A percentile compares a stretch with the other conserved stretches of the same genome.
Evolutionary conservation across 2,113 vertebrate genomes (phyloP).

Genomic region (Australoheros scitulus): DNA sequence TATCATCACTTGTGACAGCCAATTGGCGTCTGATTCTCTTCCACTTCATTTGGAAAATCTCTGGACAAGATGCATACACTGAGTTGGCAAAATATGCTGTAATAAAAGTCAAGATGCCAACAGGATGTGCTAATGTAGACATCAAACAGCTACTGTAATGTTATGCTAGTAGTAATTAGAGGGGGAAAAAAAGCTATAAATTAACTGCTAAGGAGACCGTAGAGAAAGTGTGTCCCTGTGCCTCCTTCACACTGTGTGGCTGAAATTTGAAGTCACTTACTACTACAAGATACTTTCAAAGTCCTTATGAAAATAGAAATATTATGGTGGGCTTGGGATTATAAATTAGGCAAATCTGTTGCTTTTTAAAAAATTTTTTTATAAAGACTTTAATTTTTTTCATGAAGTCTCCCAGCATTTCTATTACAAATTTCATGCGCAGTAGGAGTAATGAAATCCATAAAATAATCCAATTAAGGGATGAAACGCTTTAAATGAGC

Average conservation of each 20-base stretch:
- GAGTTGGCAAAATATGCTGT: conserved; percentile 20
- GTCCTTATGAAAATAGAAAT: neutral
- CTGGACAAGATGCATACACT: neutral
- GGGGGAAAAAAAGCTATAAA: neutral
- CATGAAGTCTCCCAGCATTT: neutral
- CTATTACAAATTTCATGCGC: neutral
- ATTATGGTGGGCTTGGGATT: neutral
- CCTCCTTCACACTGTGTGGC: neutral
- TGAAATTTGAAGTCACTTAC: neutral
- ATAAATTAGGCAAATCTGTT: neutral
- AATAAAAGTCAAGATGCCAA: conserved; percentile 16
- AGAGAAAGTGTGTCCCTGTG: neutral
- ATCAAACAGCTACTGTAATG: neutral
- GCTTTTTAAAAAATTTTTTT: neutral
- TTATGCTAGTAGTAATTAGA: conserved; percentile 2
- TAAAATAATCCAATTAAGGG: conserved; percentile 6
- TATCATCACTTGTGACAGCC: conserved; percentile 21
- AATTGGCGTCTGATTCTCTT: conserved; percentile 28
- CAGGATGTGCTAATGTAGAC: neutral
- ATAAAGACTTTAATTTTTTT: neutral
- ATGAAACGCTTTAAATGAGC: neutral
- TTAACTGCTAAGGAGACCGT: neutral
- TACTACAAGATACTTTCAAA: neutral
- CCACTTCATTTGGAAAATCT: conserved; percentile 18
- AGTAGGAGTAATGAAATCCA: neutral